Conservation (phyloP, 2,113 vertebrate genomes). For the Alethe castanea region DNA sequence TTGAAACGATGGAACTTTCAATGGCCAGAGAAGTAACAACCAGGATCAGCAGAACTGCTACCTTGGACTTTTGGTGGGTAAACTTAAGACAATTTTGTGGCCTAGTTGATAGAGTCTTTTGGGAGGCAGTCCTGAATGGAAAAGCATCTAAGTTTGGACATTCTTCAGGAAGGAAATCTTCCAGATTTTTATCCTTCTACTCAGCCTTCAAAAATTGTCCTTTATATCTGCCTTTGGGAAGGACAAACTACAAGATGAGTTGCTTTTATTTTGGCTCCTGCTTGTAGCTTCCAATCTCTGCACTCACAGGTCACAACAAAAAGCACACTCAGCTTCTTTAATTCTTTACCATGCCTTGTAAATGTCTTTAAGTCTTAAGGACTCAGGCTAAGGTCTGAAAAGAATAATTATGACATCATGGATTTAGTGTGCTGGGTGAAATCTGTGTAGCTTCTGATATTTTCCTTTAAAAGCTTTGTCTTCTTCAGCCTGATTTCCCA, state of each 20-base stretch:
- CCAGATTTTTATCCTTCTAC: background rate
- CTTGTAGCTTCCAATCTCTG: background rate
- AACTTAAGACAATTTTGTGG: background rate
- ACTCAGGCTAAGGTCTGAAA: background rate
- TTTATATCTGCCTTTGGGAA: background rate
- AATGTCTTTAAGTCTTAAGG: background rate
- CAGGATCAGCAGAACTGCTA: background rate
- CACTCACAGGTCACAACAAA: background rate
- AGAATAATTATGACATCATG: background rate
- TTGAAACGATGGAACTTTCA: background rate
- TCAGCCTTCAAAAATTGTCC: background rate
- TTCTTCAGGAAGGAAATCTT: background rate
- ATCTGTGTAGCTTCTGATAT: background rate
- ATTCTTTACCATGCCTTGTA: rapidly evolving
- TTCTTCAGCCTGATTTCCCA: background rate
- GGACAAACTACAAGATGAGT: background rate
- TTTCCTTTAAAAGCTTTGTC: background rate
- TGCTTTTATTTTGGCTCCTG: background rate
- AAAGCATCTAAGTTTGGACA: background rate
- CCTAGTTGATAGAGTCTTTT: background rate
- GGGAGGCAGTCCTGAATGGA: background rate
- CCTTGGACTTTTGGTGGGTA: background rate
- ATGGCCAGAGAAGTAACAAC: background rate
- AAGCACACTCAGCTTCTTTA: background rate
- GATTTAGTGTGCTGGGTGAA: background rate